Conservation (phyloP, 1,140 invertebrate genomes). For the Heterodera carotae region DNA sequence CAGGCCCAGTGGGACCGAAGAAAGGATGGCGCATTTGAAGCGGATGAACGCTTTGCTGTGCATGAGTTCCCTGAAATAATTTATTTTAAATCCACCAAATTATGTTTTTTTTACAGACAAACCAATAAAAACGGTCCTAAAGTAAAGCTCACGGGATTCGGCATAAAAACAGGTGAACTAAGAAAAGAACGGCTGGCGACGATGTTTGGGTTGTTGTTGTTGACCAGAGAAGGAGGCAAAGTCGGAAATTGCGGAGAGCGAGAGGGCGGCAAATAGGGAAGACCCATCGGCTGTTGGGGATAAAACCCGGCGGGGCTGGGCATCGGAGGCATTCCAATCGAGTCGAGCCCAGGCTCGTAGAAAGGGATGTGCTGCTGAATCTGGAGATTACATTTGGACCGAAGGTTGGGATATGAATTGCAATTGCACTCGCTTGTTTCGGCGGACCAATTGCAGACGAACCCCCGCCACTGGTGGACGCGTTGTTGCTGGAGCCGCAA, state of each 20-base stretch:
- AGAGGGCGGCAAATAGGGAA: slow-evolving; percentile 3
- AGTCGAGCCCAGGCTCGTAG: background rate
- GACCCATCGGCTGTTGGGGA: slow-evolving; percentile 3
- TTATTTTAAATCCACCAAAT: background rate
- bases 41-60: slow-evolving; percentile 8
- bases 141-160: slow-evolving; percentile 8
- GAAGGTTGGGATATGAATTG: background rate
- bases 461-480: background rate
- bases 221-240: background rate
- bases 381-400: too few species aligned
- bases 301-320: background rate
- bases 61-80: background rate
- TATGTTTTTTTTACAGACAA: background rate
- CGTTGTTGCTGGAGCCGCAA: background rate
- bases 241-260: slow-evolving; percentile 5
- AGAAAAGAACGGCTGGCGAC: slow-evolving; percentile 11
- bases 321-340: background rate
- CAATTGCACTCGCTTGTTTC: background rate
- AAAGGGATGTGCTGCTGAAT: background rate
- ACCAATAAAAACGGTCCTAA: background rate
- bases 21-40: slow-evolving; percentile 17
- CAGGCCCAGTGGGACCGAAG: background rate
- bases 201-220: slow-evolving; percentile 18
- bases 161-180: slow-evolving; percentile 22
- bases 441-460: background rate